A percentile compares a stretch with the other conserved stretches of the same genome.
phyloP scores from a whole-genome alignment of 2,797 vertebrate genomes.

The Natrix natrix region DNA sequence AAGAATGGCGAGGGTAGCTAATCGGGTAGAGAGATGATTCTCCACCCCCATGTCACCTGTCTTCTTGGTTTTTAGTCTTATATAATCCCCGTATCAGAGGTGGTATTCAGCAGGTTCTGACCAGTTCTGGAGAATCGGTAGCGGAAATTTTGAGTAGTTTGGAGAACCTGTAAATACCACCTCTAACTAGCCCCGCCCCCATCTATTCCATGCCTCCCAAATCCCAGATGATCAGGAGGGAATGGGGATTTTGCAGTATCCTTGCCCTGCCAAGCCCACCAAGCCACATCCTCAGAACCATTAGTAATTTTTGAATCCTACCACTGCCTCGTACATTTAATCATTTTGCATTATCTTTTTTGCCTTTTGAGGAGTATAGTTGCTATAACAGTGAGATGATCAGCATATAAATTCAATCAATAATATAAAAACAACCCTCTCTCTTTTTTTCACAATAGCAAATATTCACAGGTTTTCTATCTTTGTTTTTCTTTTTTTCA shows the following conservation, averaged over 20 bases:
- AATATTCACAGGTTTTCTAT: neutral
- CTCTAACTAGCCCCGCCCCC: no score
- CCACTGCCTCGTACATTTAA: neutral
- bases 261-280: no score
- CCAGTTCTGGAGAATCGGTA: no score
- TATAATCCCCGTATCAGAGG: neutral
- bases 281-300: no score
- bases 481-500: no score
- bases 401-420: neutral
- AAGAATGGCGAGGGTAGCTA: neutral
- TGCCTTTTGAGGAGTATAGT: neutral
- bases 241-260: no score
- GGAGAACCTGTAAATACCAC: no score
- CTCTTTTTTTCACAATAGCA: neutral
- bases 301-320: no score
- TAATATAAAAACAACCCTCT: neutral
- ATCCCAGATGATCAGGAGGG: no score
- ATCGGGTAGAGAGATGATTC: neutral
- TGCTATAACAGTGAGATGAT: neutral
- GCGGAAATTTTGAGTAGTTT: no score
- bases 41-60: neutral
- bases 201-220: no score
- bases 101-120: no score
- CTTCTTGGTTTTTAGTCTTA: neutral
- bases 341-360: neutral